These are phyloP conservation scores for Lepidurus packardi DNA, from an alignment of 1,140 invertebrate genomes.

Conservation along the genomic window DNA sequence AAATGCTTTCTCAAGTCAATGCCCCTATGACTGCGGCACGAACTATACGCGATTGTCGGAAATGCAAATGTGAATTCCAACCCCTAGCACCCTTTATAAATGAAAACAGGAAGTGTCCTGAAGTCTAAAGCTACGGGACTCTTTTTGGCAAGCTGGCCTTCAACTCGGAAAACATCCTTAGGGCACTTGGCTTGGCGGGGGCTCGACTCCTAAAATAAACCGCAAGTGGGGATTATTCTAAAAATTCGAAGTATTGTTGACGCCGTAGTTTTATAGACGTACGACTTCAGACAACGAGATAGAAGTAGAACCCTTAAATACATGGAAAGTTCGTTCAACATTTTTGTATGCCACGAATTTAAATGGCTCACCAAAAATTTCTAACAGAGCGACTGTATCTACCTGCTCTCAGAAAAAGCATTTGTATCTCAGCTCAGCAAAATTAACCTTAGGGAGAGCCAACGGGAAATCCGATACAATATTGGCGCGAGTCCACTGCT, in stretches of 20 bases:
- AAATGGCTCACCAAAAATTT: too few relatives aligned
- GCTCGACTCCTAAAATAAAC: conserved; percentile 19
- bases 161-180: conserved; percentile 3
- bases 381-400: background rate
- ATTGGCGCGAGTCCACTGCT: conserved; percentile 10
- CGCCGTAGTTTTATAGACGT: background rate
- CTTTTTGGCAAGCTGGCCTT: conserved; percentile 17
- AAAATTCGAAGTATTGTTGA: background rate
- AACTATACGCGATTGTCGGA: too few relatives aligned
- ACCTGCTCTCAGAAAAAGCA: background rate
- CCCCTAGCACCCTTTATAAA: background rate
- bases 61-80: background rate
- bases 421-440: conserved; percentile 15
- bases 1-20: too few relatives aligned
- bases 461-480: background rate
- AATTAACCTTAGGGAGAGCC: conserved; percentile 16
- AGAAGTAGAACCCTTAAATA: too few relatives aligned
- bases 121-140: background rate
- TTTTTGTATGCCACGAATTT: too few relatives aligned
- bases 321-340: too few relatives aligned
- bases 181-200: conserved; percentile 16
- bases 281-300: too few relatives aligned
- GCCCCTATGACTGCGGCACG: too few relatives aligned
- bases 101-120: background rate
- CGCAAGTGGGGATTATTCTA: background rate